Percentiles rank a stretch among this genome's conserved stretches.
Evolutionary conservation across 1,140 invertebrate genomes (phyloP).

Genomic region (Galendromus occidentalis): DNA sequence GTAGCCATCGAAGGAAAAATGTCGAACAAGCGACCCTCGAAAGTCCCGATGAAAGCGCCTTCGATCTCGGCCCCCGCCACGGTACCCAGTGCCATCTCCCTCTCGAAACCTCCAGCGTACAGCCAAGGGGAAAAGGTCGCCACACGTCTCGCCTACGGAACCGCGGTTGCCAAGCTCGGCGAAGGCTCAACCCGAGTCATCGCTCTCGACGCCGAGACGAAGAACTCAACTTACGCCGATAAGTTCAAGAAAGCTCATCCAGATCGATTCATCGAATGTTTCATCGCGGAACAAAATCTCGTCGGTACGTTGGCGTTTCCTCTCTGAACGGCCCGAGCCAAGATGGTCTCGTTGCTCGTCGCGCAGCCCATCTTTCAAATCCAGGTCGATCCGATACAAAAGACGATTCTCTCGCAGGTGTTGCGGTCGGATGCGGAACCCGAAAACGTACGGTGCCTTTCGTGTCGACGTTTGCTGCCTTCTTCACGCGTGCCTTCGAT

Average conservation of each 20-base stretch:
- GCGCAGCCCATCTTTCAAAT: too few relatives aligned
- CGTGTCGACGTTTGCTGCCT: conserved; percentile 89
- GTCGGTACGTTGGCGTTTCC: conserved; percentile 41
- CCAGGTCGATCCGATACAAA: too few relatives aligned
- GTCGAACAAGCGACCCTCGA: conserved; percentile 12
- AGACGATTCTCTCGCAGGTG: conserved; percentile 30
- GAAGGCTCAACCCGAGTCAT: conserved; percentile 62
- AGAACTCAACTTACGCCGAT: conserved; percentile 92
- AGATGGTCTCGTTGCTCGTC: too few relatives aligned
- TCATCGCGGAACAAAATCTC: conserved; percentile 95
- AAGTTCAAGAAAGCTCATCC: conserved; percentile 52
- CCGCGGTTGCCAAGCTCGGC: conserved; percentile 66
- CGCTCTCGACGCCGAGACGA: conserved; percentile 86
- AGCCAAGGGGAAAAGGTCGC: conserved; percentile 50
- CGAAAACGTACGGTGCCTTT: conserved; percentile 72
- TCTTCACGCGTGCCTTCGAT: conserved; percentile 89
- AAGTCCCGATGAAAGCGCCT: conserved; percentile 42
- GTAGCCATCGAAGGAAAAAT: background rate
- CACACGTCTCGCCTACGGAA: conserved; percentile 83
- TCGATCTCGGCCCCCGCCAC: conserved; percentile 47
- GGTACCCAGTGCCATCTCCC: conserved; percentile 48
- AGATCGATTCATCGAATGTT: conserved; percentile 81
- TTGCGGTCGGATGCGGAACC: conserved; percentile 77
- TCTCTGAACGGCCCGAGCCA: too few relatives aligned
- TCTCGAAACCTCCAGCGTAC: conserved; percentile 68